Evolutionary conservation across 1,140 invertebrate genomes (phyloP), one percentile per base, ranked within the genome.

Genomic region (Eueides isabella): DNA sequence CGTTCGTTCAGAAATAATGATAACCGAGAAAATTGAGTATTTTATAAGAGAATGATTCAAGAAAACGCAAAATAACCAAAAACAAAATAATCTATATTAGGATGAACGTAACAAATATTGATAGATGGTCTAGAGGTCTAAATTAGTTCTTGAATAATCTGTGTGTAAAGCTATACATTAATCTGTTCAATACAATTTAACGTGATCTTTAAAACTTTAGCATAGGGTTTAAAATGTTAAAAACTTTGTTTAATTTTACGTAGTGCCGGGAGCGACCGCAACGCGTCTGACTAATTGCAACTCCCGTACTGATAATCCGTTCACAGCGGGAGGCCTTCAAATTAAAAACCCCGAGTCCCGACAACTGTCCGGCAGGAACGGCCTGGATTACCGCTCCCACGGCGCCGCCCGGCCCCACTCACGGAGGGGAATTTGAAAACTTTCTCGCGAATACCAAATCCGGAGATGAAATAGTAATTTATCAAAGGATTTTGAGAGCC

Each of bases 401-500:
- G 82, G 82, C 78, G 74, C 67, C 74, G 68, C 62, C 72, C 70
- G 65, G 68, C 75, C 73, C 76, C 76, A 71, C 75, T 66, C 74
- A 79, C 74, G 77, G 72, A 82, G 87, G 87, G 85, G 78, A 85
- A 78, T 82, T 82, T 76, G 71, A 80, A 84, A 89, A 85, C 66
- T 87, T 86, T 88, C 69, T 71, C 79, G 69, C 83, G 80, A 88
- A 83, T 82, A 75, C 84, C 72, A 85, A 87, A 91, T 87, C 87
- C 86, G 76, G 76, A 89, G 86, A 90, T 90, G 88, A 90, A 92
- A 91, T 90, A 91, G 89, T 92, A 90, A 91, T 91, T 90, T 90
- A 91, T 92, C 89, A 92, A 89, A 89, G 85, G 90, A 89, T 90
- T 90, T 88, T 81, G 83, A 85, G 74, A 85, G 81, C 80, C 75